phyloP scores from a whole-genome alignment of 2,113 vertebrate genomes.

The Kryptolebias marmoratus region DNA sequence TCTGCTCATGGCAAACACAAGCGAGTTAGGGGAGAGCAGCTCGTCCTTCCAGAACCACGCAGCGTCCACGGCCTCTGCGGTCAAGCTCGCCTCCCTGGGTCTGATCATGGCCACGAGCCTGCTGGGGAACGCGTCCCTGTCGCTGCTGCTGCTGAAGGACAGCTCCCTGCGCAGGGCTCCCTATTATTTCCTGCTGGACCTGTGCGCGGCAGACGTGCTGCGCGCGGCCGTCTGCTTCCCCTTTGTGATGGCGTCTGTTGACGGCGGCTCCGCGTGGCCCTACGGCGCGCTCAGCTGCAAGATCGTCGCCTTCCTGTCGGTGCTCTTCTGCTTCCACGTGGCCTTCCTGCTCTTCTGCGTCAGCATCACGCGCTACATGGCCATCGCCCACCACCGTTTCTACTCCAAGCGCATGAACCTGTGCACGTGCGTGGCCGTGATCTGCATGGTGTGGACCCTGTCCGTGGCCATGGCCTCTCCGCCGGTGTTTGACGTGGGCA shows the following conservation, averaged over 20 bases:
- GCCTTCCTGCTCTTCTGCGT: slow-evolving; percentile 95
- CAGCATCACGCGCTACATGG: slow-evolving; percentile 96
- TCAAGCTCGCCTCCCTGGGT: slow-evolving; percentile 90
- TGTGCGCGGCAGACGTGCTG: slow-evolving; percentile 91
- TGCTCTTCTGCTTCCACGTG: slow-evolving; percentile 95
- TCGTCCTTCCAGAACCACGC: slow-evolving; percentile 84
- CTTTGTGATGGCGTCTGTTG: slow-evolving; percentile 91
- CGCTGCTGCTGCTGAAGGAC: slow-evolving; percentile 90
- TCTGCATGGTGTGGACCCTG: slow-evolving; percentile 95
- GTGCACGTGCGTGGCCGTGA: slow-evolving; percentile 92
- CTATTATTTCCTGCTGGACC: slow-evolving; percentile 95
- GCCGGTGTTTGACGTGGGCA: slow-evolving; percentile 92
- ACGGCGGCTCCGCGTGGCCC: slow-evolving; percentile 86
- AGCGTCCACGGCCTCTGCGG: slow-evolving; percentile 82
- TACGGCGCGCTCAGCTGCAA: slow-evolving; percentile 90
- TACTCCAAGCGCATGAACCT: slow-evolving; percentile 94
- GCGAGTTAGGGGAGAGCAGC: slow-evolving; percentile 85
- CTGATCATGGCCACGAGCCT: slow-evolving; percentile 90
- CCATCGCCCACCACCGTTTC: slow-evolving; percentile 95
- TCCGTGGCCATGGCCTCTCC: slow-evolving; percentile 95
- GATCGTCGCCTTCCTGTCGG: slow-evolving; percentile 91
- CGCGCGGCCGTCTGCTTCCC: slow-evolving; percentile 94
- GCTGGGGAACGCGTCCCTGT: slow-evolving; percentile 90
- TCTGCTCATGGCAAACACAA: slow-evolving; percentile 88
- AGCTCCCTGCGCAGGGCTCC: slow-evolving; percentile 90